These are phyloP conservation scores for Agrochola litura DNA, from an alignment of 2,888 invertebrate species.

Conservation along the genomic window DNA sequence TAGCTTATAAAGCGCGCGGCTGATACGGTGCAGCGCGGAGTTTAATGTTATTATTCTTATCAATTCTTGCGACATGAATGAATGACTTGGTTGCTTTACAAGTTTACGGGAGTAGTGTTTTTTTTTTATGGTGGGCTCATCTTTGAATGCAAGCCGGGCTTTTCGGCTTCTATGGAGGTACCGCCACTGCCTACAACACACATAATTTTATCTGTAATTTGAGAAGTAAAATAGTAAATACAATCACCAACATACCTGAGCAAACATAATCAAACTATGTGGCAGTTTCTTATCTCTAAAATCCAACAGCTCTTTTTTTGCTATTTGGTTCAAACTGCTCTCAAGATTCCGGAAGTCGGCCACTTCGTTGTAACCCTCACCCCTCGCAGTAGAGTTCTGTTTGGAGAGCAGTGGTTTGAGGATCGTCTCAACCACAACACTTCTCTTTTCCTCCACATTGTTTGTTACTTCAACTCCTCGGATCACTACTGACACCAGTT, in stretches of 20 bases:
- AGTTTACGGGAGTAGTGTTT: too few relatives aligned
- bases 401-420: constrained; percentile 88
- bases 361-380: constrained; percentile 68
- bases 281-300: constrained; percentile 94
- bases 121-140: too few relatives aligned
- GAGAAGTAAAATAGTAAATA: background rate
- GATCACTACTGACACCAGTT: constrained; percentile 95
- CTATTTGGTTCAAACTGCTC: constrained; percentile 68
- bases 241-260: constrained; percentile 91
- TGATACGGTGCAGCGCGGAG: too few relatives aligned
- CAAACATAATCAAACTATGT: constrained; percentile 94
- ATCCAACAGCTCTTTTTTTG: constrained; percentile 88
- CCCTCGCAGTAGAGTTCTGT: constrained; percentile 81
- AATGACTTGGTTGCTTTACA: too few relatives aligned
- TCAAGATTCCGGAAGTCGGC: constrained; percentile 67
- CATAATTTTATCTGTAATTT: background rate
- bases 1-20: too few relatives aligned
- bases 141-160: too few relatives aligned
- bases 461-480: constrained; percentile 95
- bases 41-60: too few relatives aligned
- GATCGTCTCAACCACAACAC: constrained; percentile 86
- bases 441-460: constrained; percentile 91
- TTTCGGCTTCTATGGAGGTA: too few relatives aligned
- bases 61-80: too few relatives aligned
- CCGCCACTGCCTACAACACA: too few relatives aligned